phyloP scores from a whole-genome alignment of 2,113 vertebrate species.

The Monarcha castaneiventris region DNA sequence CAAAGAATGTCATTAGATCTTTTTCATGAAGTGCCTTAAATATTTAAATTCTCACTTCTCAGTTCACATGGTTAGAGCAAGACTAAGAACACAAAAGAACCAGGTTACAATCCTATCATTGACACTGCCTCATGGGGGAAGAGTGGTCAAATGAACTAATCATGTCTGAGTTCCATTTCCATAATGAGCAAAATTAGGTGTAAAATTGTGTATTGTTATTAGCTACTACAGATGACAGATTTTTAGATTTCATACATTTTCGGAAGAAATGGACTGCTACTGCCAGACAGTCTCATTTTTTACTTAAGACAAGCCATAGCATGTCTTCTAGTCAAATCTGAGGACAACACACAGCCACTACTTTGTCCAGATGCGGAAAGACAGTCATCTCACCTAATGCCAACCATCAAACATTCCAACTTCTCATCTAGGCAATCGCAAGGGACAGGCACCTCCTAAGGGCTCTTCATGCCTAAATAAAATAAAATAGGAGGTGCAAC shows the following conservation, averaged over 20 bases:
- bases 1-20: neutral
- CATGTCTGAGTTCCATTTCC: neutral
- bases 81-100: neutral
- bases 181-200: neutral
- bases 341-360: neutral
- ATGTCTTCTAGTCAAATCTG: neutral
- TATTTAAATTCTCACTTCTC: slow-evolving; percentile 4
- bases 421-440: fast-evolving
- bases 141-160: neutral
- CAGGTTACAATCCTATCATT: neutral
- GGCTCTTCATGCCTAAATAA: neutral
- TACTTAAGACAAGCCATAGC: neutral
- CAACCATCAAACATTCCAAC: neutral
- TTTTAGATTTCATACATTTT: neutral
- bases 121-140: neutral
- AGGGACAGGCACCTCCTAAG: neutral
- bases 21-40: neutral
- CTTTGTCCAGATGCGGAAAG: neutral
- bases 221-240: neutral
- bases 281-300: neutral
- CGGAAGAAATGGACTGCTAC: neutral
- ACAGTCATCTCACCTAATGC: neutral
- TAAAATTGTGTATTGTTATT: neutral
- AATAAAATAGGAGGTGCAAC: neutral
- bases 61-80: neutral